Conservation (phyloP, 2,113 vertebrate species). For the Siniperca chuatsi region DNA sequence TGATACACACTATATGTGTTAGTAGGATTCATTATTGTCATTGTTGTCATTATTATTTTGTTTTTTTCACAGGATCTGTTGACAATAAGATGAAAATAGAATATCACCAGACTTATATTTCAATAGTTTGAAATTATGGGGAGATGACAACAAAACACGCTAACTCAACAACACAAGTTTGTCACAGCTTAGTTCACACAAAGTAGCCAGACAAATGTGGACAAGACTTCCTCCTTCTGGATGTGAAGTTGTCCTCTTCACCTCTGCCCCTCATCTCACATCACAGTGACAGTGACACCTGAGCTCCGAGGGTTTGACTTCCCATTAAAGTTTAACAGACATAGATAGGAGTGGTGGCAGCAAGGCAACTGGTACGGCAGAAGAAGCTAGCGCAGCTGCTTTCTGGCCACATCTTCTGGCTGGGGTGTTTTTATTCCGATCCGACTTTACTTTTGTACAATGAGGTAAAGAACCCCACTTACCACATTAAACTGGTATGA, state of each 20-base stretch:
- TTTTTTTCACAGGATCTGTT: too few relatives aligned
- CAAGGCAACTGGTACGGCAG: constrained; percentile 6
- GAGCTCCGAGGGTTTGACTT: constrained; percentile 67
- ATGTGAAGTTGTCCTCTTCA: constrained; percentile 40
- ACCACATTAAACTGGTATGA: background rate
- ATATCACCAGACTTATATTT: background rate
- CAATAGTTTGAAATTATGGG: background rate
- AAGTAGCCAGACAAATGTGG: too few relatives aligned
- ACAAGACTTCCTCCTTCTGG: background rate
- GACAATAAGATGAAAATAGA: too few relatives aligned
- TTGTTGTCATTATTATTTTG: too few relatives aligned
- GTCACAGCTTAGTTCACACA: background rate
- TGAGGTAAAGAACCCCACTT: background rate
- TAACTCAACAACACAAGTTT: background rate
- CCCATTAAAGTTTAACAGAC: constrained; percentile 77
- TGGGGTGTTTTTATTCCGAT: background rate
- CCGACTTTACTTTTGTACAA: too few relatives aligned
- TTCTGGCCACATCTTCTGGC: constrained; percentile 42
- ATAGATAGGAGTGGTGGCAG: constrained; percentile 14
- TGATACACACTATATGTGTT: too few relatives aligned
- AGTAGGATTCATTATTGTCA: too few relatives aligned
- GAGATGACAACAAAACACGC: background rate
- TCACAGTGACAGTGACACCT: constrained; percentile 56
- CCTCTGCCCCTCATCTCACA: constrained; percentile 54
- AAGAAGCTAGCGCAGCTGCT: background rate